Evolutionary conservation across 2,888 invertebrate genomes (phyloP).

Genomic region (Trichopria drosophilae): DNA sequence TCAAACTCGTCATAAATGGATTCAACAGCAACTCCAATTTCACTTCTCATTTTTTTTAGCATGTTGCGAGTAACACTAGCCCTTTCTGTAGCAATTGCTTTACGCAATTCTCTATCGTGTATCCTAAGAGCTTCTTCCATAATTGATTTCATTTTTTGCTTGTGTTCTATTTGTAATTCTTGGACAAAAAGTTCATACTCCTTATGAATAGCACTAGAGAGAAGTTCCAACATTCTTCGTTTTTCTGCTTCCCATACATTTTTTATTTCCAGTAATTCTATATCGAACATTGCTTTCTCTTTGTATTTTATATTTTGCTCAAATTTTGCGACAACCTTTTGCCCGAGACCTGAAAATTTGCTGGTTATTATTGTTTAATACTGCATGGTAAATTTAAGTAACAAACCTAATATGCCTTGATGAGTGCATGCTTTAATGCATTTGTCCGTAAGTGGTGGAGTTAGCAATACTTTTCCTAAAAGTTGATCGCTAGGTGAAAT

Average conservation of each 20-base stretch:
- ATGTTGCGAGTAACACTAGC: slow-evolving; percentile 40
- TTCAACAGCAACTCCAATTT: slow-evolving; percentile 39
- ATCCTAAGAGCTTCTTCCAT: slow-evolving; percentile 27
- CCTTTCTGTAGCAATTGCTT: slow-evolving; percentile 40
- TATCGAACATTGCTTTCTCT: slow-evolving; percentile 32
- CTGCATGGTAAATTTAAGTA: too few relatives aligned
- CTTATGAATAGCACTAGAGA: slow-evolving; percentile 30
- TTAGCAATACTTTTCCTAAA: slow-evolving; percentile 34
- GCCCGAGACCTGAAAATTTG: too few relatives aligned
- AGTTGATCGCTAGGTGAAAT: slow-evolving; percentile 43
- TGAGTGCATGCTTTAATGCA: slow-evolving; percentile 42
- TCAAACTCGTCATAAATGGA: slow-evolving; percentile 42
- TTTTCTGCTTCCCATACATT: slow-evolving; percentile 45
- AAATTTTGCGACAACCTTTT: slow-evolving; percentile 37
- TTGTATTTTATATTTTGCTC: slow-evolving; percentile 37
- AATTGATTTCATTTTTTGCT: slow-evolving; percentile 41
- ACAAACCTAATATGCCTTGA: slow-evolving; percentile 42
- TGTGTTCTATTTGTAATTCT: slow-evolving; percentile 33
- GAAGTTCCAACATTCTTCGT: slow-evolving; percentile 36
- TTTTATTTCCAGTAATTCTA: slow-evolving; percentile 37
- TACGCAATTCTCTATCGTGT: slow-evolving; percentile 36
- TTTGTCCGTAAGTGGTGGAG: slow-evolving; percentile 29
- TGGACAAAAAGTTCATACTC: slow-evolving; percentile 37
- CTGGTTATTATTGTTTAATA: too few relatives aligned
- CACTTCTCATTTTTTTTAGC: slow-evolving; percentile 42